Evolutionary conservation across 1,140 invertebrate genomes (phyloP).

Genomic region (Diprion similis): DNA sequence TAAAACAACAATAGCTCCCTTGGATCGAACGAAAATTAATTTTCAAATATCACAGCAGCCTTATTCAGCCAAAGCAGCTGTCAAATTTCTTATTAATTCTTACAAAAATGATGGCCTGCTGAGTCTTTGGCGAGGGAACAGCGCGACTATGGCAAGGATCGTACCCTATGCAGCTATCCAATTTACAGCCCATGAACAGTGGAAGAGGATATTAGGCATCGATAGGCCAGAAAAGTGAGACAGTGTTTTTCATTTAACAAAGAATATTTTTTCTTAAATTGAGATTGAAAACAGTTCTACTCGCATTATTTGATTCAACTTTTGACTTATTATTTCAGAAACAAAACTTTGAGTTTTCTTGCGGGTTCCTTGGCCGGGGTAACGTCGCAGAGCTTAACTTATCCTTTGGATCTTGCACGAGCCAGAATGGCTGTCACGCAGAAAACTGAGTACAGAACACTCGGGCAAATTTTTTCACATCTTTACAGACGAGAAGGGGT

Average conservation of each 20-base stretch:
- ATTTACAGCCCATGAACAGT: conserved; percentile 97
- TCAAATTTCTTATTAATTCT: conserved; percentile 77
- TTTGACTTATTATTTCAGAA: neutral
- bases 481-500: conserved; percentile 85
- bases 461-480: conserved; percentile 81
- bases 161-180: conserved; percentile 97
- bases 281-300: too few species aligned
- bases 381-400: conserved; percentile 92
- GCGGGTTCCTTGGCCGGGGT: conserved; percentile 94
- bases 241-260: too few species aligned
- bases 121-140: conserved; percentile 95
- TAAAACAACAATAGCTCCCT: conserved; percentile 94
- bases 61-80: conserved; percentile 82
- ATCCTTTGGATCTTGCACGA: conserved; percentile 94
- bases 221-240: conserved; percentile 72
- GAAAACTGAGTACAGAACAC: conserved; percentile 71
- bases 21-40: conserved; percentile 98
- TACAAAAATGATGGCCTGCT: conserved; percentile 78
- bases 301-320: neutral
- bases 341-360: conserved; percentile 67
- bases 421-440: conserved; percentile 97
- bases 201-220: conserved; percentile 81
- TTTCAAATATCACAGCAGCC: conserved; percentile 87
- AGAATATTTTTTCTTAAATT: too few species aligned
- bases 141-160: conserved; percentile 96